Evolutionary conservation across 2,113 vertebrate genomes (phyloP).

Genomic region (Pica pica): DNA sequence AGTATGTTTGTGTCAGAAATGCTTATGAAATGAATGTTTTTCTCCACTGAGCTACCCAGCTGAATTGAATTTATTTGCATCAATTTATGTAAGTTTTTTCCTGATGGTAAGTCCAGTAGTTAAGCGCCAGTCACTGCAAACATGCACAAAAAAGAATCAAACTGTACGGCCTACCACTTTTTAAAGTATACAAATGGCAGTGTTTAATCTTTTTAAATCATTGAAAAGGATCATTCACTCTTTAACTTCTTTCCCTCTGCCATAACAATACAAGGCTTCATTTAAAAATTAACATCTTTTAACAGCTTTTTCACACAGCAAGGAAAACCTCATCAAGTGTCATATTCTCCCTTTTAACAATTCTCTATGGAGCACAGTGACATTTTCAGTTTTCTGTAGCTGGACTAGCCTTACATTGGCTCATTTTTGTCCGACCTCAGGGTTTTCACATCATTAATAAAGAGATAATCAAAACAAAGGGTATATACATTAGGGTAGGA

Average conservation of each 20-base stretch:
- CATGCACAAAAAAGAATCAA: neutral
- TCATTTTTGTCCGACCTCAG: constrained; percentile 61
- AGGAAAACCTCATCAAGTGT: neutral
- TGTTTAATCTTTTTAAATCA: neutral
- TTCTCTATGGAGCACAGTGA: neutral
- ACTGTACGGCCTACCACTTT: neutral
- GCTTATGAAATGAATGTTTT: neutral
- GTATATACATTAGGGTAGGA: constrained; percentile 11
- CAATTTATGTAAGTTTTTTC: neutral
- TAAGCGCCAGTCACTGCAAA: neutral
- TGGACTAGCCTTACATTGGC: constrained; percentile 27
- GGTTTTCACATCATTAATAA: constrained; percentile 68
- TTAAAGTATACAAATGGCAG: neutral
- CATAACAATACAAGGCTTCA: neutral
- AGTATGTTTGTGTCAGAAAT: constrained; percentile 26
- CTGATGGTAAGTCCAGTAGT: neutral
- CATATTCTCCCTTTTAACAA: neutral
- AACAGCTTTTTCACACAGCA: neutral
- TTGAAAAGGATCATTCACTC: neutral
- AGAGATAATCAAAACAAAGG: constrained; percentile 67
- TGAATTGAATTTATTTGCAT: neutral
- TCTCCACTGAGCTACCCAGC: neutral
- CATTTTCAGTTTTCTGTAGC: constrained; percentile 41
- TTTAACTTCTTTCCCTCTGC: neutral
- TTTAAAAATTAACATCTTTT: neutral